Conservation (phyloP, 2,113 vertebrate genomes). For the Mobula hypostoma region DNA sequence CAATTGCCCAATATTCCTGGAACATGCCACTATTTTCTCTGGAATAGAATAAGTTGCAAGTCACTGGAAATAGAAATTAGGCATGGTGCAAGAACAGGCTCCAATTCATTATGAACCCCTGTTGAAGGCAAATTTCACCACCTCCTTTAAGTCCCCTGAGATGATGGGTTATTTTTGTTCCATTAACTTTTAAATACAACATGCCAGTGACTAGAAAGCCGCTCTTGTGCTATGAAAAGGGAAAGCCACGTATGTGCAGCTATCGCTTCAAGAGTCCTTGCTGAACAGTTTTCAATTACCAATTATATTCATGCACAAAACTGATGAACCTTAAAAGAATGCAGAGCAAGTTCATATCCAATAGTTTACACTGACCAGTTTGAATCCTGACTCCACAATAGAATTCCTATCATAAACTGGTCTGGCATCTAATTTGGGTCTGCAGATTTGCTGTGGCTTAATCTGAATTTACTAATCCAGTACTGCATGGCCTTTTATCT, state of each 20-base stretch:
- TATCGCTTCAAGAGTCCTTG: background rate
- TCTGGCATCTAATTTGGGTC: too few species aligned
- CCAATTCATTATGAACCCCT: background rate
- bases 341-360: too few species aligned
- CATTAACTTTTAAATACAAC: background rate
- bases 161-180: background rate
- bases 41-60: background rate
- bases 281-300: too few species aligned
- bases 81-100: background rate
- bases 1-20: constrained; percentile 1
- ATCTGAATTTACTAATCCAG: too few species aligned
- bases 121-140: background rate
- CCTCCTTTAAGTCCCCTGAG: background rate
- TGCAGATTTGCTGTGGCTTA: too few species aligned
- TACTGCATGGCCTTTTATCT: too few species aligned
- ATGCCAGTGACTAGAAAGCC: background rate
- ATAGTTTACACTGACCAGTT: too few species aligned
- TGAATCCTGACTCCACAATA: too few species aligned
- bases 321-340: too few species aligned
- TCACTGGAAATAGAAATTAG: background rate
- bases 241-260: background rate
- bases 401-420: too few species aligned
- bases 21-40: background rate
- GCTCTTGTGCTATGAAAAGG: background rate
- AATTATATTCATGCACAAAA: too few species aligned